phyloP scores from a whole-genome alignment of 2,113 vertebrate species.

The Thymallus thymallus region DNA sequence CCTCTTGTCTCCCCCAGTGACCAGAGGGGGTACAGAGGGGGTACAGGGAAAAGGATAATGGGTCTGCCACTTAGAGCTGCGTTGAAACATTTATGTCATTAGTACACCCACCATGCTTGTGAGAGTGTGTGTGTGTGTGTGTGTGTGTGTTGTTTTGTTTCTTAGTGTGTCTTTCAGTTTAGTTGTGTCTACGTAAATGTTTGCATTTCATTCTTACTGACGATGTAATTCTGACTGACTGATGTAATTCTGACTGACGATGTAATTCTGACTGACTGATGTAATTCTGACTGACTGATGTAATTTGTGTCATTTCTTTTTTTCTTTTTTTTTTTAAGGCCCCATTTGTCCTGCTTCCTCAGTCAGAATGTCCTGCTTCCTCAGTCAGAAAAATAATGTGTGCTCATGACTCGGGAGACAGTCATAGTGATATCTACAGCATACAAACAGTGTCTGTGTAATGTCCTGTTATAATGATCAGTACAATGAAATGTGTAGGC shows the following conservation, averaged over 20 bases:
- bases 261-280: no score
- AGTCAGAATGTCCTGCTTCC: neutral
- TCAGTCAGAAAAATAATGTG: neutral
- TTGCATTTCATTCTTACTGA: no score
- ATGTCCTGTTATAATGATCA: no score
- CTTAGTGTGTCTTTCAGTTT: neutral
- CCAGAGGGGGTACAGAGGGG: slow-evolving; percentile 30
- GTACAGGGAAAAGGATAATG: slow-evolving; percentile 32
- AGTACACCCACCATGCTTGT: slow-evolving; percentile 13
- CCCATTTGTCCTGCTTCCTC: neutral
- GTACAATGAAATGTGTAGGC: no score
- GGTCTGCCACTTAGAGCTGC: slow-evolving; percentile 51
- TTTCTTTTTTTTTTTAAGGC: no score
- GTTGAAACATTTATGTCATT: slow-evolving; percentile 60
- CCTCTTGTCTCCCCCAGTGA: slow-evolving; percentile 56
- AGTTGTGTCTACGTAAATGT: neutral
- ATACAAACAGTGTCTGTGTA: no score
- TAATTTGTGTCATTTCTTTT: no score
- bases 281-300: no score
- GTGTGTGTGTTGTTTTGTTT: slow-evolving; percentile 31
- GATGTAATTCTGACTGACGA: no score
- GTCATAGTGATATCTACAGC: no score
- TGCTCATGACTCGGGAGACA: neutral
- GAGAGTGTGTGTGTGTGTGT: no score
- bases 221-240: no score